phyloP scores from a whole-genome alignment of 1,140 invertebrate species.

The Rhopalosiphum maidis region DNA sequence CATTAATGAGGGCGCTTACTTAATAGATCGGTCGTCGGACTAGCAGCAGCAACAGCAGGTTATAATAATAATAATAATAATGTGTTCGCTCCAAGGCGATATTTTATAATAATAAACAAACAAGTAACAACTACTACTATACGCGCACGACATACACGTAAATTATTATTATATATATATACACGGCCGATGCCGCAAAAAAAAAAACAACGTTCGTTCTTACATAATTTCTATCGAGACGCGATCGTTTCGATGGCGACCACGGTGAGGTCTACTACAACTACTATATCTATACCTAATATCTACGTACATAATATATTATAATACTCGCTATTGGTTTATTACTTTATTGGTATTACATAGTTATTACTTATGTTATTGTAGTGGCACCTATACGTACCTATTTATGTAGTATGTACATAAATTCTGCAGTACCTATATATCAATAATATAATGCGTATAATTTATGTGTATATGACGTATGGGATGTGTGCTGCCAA shows the following conservation, averaged over 20 bases:
- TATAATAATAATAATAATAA: neutral
- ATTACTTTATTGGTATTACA: neutral
- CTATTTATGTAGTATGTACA: neutral
- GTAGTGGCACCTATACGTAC: constrained; percentile 14
- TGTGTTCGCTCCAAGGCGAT: constrained; percentile 21
- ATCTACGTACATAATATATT: neutral
- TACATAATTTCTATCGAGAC: constrained; percentile 3
- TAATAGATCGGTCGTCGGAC: neutral
- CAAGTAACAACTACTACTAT: constrained; percentile 7
- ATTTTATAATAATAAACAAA: constrained; percentile 41
- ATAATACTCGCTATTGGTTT: neutral
- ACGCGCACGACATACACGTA: neutral
- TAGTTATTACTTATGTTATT: neutral
- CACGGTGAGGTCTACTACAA: neutral
- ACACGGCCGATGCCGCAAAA: neutral
- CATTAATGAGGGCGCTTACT: constrained; percentile 24
- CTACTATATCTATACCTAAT: neutral
- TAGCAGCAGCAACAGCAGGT: neutral
- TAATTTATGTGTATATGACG: neutral
- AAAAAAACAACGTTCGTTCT: neutral
- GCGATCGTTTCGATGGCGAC: neutral
- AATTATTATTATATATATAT: neutral
- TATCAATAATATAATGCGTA: neutral
- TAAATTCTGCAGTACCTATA: neutral
- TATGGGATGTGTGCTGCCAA: neutral